Evolutionary conservation across 2,888 invertebrate genomes (phyloP).

Genomic region (Spodoptera littoralis): DNA sequence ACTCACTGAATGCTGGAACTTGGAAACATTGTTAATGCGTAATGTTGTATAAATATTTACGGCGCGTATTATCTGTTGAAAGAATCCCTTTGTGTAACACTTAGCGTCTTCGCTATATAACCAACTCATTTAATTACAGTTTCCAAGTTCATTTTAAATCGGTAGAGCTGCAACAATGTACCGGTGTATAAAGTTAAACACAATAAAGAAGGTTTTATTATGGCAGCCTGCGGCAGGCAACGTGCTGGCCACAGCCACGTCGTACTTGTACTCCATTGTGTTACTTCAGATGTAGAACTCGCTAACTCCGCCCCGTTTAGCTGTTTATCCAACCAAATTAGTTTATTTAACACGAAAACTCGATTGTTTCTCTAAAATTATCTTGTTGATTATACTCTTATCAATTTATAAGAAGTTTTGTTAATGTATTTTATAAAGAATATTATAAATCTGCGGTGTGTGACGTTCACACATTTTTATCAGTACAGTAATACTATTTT

Average conservation of each 20-base stretch:
- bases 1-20: constrained; percentile 16
- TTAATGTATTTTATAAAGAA: too few relatives aligned
- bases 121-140: constrained; percentile 42
- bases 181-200: constrained; percentile 34
- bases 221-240: constrained; percentile 35
- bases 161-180: constrained; percentile 40
- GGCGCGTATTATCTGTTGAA: constrained; percentile 36
- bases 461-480: too few relatives aligned
- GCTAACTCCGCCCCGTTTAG: constrained; percentile 39
- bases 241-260: constrained; percentile 21
- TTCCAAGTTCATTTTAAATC: constrained; percentile 39
- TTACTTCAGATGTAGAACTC: constrained; percentile 35
- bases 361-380: constrained; percentile 37
- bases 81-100: constrained; percentile 39
- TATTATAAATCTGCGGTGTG: too few relatives aligned
- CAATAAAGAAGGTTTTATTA: constrained; percentile 49
- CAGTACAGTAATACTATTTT: too few relatives aligned
- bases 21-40: constrained; percentile 29
- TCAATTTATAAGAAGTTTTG: constrained; percentile 5
- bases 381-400: constrained; percentile 33
- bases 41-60: constrained; percentile 37
- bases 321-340: constrained; percentile 45
- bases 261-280: constrained; percentile 40
- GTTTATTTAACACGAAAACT: constrained; percentile 50
- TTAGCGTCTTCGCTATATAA: constrained; percentile 34